Conservation (phyloP, 2,113 vertebrate genomes). For the Osmerus mordax region DNA sequence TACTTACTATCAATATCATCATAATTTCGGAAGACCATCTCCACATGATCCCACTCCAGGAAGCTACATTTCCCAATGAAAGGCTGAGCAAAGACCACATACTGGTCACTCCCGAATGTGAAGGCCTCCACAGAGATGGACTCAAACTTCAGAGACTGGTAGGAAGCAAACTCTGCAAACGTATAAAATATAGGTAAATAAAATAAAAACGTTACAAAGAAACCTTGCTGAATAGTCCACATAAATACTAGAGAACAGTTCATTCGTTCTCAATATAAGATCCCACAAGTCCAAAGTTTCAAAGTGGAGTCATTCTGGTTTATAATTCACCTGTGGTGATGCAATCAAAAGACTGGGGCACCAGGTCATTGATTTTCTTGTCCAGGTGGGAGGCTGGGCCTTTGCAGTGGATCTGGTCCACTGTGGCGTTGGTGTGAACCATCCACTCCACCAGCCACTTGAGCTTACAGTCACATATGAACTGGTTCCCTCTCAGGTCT, state of each 20-base stretch:
- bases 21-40: conserved; percentile 95
- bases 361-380: conserved; percentile 89
- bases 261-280: too few relatives aligned
- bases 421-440: conserved; percentile 91
- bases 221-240: too few relatives aligned
- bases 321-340: conserved; percentile 87
- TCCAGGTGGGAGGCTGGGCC: conserved; percentile 84
- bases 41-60: conserved; percentile 98
- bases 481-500: conserved; percentile 92
- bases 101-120: conserved; percentile 88
- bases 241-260: too few relatives aligned
- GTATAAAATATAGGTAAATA: not conserved
- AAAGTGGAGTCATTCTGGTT: not conserved
- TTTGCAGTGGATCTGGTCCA: conserved; percentile 93
- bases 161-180: conserved; percentile 90
- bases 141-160: conserved; percentile 91
- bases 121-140: conserved; percentile 95
- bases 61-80: conserved; percentile 97
- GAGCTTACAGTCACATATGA: conserved; percentile 95
- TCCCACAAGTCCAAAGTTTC: not conserved
- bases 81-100: conserved; percentile 94
- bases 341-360: conserved; percentile 89
- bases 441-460: conserved; percentile 99
- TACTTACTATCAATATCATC: conserved; percentile 94
- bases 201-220: too few relatives aligned